phyloP scores from a whole-genome alignment of 2,888 invertebrate genomes.

The Nephrotoma flavescens region DNA sequence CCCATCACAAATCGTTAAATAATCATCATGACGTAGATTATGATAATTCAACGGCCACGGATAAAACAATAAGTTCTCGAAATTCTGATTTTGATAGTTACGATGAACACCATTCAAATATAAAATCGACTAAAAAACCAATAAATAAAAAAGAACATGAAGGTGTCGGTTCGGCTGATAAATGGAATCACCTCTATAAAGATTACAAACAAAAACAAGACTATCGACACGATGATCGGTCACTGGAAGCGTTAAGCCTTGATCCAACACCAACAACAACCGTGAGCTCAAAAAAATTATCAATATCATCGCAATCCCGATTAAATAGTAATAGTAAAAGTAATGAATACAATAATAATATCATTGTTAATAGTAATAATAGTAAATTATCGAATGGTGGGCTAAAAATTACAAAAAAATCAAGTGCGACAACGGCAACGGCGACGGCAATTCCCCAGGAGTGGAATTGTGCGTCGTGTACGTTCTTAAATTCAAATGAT shows the following conservation, averaged over 20 bases:
- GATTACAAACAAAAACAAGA: slow-evolving; percentile 34
- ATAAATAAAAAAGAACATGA: slow-evolving; percentile 39
- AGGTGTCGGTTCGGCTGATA: slow-evolving; percentile 52
- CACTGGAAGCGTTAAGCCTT: neutral
- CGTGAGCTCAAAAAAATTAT: neutral
- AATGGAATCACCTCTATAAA: slow-evolving; percentile 69
- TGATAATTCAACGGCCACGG: neutral
- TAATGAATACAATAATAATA: neutral
- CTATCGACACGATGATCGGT: neutral
- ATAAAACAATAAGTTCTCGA: slow-evolving; percentile 1
- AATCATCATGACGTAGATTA: neutral
- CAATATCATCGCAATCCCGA: neutral
- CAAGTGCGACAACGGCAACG: neutral
- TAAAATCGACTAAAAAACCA: slow-evolving; percentile 20
- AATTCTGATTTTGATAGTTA: slow-evolving; percentile 8
- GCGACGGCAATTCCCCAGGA: slow-evolving; percentile 18
- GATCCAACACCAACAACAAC: neutral
- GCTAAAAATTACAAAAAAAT: neutral
- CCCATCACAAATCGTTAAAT: neutral
- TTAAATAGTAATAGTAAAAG: neutral
- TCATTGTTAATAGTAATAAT: neutral
- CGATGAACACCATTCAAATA: neutral
- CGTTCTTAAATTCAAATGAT: slow-evolving; percentile 42
- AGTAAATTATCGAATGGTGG: neutral
- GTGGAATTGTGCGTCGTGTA: slow-evolving; percentile 55